Conservation (phyloP, 2,888 invertebrate genomes). For the Allygus modestus region DNA sequence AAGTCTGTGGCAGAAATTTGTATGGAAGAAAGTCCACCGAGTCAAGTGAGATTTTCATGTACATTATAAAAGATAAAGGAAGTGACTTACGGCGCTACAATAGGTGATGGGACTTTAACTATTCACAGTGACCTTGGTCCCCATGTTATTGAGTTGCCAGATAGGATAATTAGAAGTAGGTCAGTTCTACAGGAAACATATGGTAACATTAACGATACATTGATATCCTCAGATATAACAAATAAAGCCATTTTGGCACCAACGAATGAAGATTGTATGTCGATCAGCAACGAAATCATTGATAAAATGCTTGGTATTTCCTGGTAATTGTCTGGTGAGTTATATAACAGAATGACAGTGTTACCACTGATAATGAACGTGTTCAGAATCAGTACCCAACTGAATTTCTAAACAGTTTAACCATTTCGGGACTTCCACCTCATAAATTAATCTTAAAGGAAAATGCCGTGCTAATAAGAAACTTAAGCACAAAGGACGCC, state of each 20-base stretch:
- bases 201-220: background rate
- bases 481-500: background rate
- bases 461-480: background rate
- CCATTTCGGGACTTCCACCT: conserved; percentile 28
- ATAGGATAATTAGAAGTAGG: background rate
- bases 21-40: too few species aligned
- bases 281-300: background rate
- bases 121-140: background rate
- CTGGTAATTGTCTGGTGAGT: too few species aligned
- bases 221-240: background rate
- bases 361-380: background rate
- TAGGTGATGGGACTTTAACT: background rate
- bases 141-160: background rate
- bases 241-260: conserved; percentile 6
- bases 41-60: too few species aligned
- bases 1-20: background rate
- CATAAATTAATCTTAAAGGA: conserved; percentile 19
- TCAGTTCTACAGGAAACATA: background rate
- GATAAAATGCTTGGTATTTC: background rate
- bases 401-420: conserved; percentile 25
- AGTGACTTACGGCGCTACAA: too few species aligned
- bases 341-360: background rate
- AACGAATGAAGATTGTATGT: background rate
- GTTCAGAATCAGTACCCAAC: conserved; percentile 37
- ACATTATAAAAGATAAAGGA: too few species aligned